Percentiles rank a stretch among this genome's conserved stretches.
Evolutionary conservation across 2,797 vertebrate species (phyloP).

Genomic region (Rhabdomys pumilio): DNA sequence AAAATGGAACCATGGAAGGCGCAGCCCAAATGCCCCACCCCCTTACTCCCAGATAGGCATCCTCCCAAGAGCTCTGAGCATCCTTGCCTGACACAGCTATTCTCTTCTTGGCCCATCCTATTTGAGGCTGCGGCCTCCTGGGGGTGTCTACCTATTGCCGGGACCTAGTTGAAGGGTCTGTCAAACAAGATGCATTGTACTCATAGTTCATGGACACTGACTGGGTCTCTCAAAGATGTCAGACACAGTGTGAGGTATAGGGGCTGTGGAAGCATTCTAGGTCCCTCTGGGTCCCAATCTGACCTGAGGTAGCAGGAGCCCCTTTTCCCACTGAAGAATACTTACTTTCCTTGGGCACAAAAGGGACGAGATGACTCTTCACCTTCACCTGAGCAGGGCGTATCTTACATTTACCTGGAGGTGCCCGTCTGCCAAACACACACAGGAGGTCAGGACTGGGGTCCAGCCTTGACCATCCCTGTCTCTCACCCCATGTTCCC

Average conservation of each 20-base stretch:
- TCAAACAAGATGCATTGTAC: background rate
- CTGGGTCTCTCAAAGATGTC: background rate
- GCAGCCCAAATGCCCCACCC: background rate
- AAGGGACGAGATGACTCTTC: slow-evolving; percentile 92
- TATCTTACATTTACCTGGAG: slow-evolving; percentile 94
- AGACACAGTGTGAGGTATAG: background rate
- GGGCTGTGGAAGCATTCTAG: background rate
- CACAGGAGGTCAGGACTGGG: slow-evolving; percentile 8
- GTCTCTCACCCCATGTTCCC: background rate
- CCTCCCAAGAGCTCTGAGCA: background rate
- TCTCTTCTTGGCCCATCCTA: background rate
- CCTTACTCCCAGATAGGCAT: background rate
- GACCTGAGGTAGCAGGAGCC: background rate
- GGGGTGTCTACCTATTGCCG: background rate
- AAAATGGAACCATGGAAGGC: background rate
- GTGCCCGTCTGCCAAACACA: slow-evolving; percentile 92
- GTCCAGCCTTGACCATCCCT: background rate
- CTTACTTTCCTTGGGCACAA: slow-evolving; percentile 96
- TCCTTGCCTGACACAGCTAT: background rate
- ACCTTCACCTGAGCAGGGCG: slow-evolving; percentile 92
- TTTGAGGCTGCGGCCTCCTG: background rate
- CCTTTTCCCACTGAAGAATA: slow-evolving; percentile 67
- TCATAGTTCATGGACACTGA: background rate
- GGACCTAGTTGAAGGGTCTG: background rate
- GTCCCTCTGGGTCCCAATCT: fast-evolving